Percentiles rank a stretch among this genome's conserved stretches.
These are phyloP conservation scores for Proterorhinus semilunaris DNA, from an alignment of 2,113 vertebrate species.

Conservation along the genomic window DNA sequence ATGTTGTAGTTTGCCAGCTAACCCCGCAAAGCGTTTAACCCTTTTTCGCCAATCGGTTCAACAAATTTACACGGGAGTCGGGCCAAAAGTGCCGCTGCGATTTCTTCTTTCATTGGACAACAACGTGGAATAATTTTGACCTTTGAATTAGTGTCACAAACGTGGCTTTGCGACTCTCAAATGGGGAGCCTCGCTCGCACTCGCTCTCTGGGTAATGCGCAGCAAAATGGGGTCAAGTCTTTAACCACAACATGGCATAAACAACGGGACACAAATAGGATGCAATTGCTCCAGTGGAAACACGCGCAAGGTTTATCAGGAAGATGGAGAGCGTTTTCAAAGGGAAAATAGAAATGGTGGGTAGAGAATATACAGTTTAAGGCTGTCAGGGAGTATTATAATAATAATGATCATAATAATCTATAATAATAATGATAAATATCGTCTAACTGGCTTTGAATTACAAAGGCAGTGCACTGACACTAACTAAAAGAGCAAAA, in stretches of 20 bases:
- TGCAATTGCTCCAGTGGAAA: background rate
- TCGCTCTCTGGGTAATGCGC: background rate
- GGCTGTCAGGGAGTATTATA: too few species aligned
- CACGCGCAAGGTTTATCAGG: background rate
- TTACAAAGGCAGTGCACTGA: too few species aligned
- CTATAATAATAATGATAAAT: too few species aligned
- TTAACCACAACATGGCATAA: background rate
- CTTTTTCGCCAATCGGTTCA: background rate
- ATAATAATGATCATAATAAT: too few species aligned
- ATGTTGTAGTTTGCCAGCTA: background rate
- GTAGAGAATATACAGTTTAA: too few species aligned
- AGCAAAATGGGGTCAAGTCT: background rate
- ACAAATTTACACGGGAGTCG: too few species aligned
- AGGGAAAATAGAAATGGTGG: background rate
- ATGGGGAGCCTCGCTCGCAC: background rate
- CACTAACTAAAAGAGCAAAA: too few species aligned
- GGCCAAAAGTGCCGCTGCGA: background rate
- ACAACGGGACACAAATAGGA: background rate
- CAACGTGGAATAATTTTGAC: background rate
- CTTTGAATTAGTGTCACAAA: background rate
- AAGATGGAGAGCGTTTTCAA: background rate
- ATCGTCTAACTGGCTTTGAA: too few species aligned
- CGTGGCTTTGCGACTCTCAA: conserved; percentile 6
- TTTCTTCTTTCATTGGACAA: background rate
- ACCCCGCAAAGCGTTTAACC: conserved; percentile 17